These are phyloP conservation scores for Gasterosteus nipponicus DNA, from an alignment of 2,113 vertebrate species.

Conservation along the genomic window DNA sequence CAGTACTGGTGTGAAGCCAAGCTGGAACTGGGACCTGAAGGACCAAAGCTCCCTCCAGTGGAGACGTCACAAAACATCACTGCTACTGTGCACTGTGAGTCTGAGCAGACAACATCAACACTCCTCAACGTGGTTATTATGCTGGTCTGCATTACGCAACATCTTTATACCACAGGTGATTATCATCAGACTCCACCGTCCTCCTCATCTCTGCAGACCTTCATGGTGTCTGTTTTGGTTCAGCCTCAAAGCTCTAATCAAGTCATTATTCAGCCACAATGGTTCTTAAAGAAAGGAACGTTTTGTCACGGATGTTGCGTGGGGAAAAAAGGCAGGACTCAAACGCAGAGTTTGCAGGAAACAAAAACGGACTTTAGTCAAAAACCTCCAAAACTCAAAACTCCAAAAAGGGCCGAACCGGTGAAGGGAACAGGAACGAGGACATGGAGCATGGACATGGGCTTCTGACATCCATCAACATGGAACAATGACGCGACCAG, in stretches of 20 bases:
- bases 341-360: background rate
- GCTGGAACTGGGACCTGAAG: slow-evolving; percentile 52
- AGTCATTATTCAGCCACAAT: too few species aligned
- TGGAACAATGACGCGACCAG: too few species aligned
- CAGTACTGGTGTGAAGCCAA: slow-evolving; percentile 49
- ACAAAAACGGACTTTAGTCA: too few species aligned
- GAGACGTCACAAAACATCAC: slow-evolving; percentile 6
- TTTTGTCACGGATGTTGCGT: too few species aligned
- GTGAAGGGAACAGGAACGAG: too few species aligned
- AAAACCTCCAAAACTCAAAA: too few species aligned
- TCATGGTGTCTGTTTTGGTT: background rate
- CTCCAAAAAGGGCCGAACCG: too few species aligned
- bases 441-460: too few species aligned
- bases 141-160: background rate
- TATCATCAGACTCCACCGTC: background rate
- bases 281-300: too few species aligned
- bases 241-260: too few species aligned
- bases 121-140: background rate
- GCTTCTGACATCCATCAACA: too few species aligned
- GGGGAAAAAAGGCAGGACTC: too few species aligned
- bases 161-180: background rate
- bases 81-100: slow-evolving; percentile 59
- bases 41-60: slow-evolving; percentile 3
- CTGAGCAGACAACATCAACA: background rate
- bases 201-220: background rate